Conservation (phyloP, 2,888 invertebrate genomes). For the Nomada lathburiana region DNA sequence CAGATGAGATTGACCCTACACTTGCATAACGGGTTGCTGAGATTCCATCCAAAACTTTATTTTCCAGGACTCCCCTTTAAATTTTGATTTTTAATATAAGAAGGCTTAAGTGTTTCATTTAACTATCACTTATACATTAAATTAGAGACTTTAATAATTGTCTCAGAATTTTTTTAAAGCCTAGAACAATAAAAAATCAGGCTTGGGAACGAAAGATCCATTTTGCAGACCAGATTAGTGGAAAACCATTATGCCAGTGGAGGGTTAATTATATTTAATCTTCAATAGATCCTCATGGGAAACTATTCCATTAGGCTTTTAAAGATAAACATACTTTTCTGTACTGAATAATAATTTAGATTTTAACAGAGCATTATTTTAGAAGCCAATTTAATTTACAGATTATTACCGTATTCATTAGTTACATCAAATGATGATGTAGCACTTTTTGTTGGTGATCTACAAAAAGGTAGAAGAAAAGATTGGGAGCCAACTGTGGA, state of each 20-base stretch:
- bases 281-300: constrained; percentile 81
- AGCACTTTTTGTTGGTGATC: constrained; percentile 91
- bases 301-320: constrained; percentile 72
- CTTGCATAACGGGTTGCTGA: no score
- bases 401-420: constrained; percentile 87
- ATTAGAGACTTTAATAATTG: no score
- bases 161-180: no score
- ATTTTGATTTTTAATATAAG: no score
- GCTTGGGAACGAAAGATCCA: background rate
- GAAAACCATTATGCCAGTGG: background rate
- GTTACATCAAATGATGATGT: constrained; percentile 89
- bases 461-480: constrained; percentile 88
- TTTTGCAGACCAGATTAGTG: constrained; percentile 19
- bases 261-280: constrained; percentile 76
- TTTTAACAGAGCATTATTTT: constrained; percentile 3
- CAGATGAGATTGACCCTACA: no score
- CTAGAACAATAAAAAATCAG: no score
- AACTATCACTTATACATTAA: no score
- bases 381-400: constrained; percentile 68
- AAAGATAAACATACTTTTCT: constrained; percentile 29
- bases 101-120: no score
- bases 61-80: no score
- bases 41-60: no score
- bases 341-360: background rate
- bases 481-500: constrained; percentile 92